Base-by-base conservation (phyloP, 2,888 invertebrate genomes). In the Molanna angustata region DNA sequence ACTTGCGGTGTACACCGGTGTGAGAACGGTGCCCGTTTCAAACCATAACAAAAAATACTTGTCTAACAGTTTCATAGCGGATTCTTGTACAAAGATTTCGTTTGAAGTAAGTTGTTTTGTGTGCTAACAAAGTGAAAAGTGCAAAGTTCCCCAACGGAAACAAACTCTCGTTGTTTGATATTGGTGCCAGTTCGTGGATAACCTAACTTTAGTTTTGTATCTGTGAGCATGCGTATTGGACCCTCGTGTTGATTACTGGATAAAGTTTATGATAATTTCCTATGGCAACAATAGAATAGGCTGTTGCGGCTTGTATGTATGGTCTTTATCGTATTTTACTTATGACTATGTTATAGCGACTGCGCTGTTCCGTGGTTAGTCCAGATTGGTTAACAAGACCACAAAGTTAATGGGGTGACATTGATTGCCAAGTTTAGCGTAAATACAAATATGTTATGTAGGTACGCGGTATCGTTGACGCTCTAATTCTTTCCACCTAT, bases 261-360 rank as follows among this genome's bases (percentile, higher is more conserved):
- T 53, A 48, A 44, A 48, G 48, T 53, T 53, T 50, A 50, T 49
- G 49, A 49, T 52, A 42, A 52, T 53, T 53, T 33, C 42, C 37
- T 53, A 37, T 42, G 44, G 49, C 39, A 49, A 33, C 46, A 41
- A 13, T 22, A 22, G 21, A 27, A 44, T 32, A 9, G 43, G 41
- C 27, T 50, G 50, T 50, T 50, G 50, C 27, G 50, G 50, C 17
- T 50, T 13, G 50, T 42, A 20, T 22, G 37, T 41, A 49, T 19
- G 42, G 33, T 33, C 27, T 51, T 20, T 45, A 18, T 32, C 22
- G 45, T 22, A 37, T 32, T 42, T 31, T 45, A n/a, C 4, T 45
- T 21, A 9, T 21, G 46, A 46, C 35, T 46, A 27, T 27, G 27
- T 19, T 45, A 32, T 45, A 35, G 47, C 42, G 37, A 16, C 32